phyloP scores from a whole-genome alignment of 2,888 invertebrate genomes.

The Cremastobaeus sp. region DNA sequence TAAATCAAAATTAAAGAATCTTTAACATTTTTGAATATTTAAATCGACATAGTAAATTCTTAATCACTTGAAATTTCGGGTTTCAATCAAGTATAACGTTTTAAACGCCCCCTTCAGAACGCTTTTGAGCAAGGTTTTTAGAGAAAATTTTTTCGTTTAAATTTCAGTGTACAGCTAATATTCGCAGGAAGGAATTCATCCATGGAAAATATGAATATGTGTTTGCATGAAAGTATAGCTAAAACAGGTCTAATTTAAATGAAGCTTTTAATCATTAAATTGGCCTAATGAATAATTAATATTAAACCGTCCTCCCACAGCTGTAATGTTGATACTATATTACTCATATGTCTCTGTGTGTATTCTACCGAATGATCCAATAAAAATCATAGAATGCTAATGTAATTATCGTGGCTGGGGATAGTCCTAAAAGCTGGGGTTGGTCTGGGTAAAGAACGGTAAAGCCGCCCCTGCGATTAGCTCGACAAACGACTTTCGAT shows the following conservation, averaged over 20 bases:
- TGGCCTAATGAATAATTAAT: conserved; percentile 51
- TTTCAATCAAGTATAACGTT: too few relatives aligned
- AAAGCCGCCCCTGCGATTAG: conserved; percentile 76
- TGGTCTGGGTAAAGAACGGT: conserved; percentile 61
- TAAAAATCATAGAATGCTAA: conserved; percentile 78
- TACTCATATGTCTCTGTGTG: conserved; percentile 48
- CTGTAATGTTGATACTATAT: conserved; percentile 47
- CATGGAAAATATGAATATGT: too few relatives aligned
- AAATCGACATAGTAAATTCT: too few relatives aligned
- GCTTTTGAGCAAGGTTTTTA: too few relatives aligned
- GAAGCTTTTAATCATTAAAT: conserved; percentile 44
- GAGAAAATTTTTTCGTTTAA: too few relatives aligned
- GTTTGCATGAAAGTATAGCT: too few relatives aligned
- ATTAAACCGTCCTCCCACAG: conserved; percentile 25
- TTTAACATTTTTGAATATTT: too few relatives aligned
- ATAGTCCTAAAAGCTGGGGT: conserved; percentile 72
- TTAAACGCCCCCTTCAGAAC: too few relatives aligned
- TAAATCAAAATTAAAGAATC: too few relatives aligned
- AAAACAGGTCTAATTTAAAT: conserved; percentile 34
- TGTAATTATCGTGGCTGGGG: conserved; percentile 75
- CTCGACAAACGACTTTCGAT: conserved; percentile 71
- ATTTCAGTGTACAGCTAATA: too few relatives aligned
- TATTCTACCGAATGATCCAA: conserved; percentile 67
- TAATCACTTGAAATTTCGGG: too few relatives aligned
- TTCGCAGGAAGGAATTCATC: too few relatives aligned